Conservation (phyloP, 1,140 invertebrate species). For the Amyelois transitella region DNA sequence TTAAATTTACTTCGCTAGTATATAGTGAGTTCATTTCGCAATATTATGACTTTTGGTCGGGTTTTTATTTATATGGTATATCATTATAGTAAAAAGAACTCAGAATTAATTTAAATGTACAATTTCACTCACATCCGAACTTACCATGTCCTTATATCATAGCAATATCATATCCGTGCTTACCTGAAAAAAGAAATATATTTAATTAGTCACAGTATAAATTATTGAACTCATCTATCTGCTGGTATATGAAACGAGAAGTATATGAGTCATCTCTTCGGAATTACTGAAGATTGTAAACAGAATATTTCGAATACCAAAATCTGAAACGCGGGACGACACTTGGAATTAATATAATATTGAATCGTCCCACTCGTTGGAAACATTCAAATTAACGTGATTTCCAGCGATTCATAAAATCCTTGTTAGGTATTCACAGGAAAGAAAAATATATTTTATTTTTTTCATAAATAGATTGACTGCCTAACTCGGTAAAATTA, state of each 20-base stretch:
- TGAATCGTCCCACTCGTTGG: too few relatives aligned
- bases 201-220: neutral
- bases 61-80: too few relatives aligned
- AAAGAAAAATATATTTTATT: too few relatives aligned
- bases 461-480: too few relatives aligned
- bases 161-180: neutral
- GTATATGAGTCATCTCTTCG: neutral
- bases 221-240: neutral
- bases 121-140: neutral
- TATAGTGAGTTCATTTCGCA: conserved; percentile 26
- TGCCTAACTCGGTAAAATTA: too few relatives aligned
- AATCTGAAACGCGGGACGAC: neutral
- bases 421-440: too few relatives aligned
- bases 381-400: too few relatives aligned
- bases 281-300: neutral
- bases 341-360: neutral
- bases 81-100: too few relatives aligned
- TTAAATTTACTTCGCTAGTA: conserved; percentile 46
- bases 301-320: neutral
- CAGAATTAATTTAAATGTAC: neutral
- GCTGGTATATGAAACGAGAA: neutral
- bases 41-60: conserved; percentile 38
- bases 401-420: too few relatives aligned
- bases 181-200: conserved; percentile 20
- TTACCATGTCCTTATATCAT: neutral